phyloP scores from a whole-genome alignment of 2,888 invertebrate species.

The Diaphora mendica region DNA sequence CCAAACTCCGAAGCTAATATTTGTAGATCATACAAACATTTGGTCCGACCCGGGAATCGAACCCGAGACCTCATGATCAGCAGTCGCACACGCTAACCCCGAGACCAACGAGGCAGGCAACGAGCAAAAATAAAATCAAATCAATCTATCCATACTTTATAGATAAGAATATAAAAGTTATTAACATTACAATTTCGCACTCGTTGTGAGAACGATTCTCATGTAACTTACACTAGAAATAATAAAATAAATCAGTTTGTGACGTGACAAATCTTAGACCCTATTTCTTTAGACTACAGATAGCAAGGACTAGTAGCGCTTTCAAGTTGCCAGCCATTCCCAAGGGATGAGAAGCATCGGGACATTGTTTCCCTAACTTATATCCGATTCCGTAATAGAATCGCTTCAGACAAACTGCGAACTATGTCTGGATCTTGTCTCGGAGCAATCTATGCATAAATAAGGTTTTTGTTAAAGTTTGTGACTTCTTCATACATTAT shows the following conservation, averaged over 20 bases:
- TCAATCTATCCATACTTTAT: no score
- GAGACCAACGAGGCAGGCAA: no score
- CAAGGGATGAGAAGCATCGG: slow-evolving; percentile 44
- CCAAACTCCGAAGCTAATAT: no score
- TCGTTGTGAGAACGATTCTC: neutral
- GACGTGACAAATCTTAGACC: slow-evolving; percentile 12
- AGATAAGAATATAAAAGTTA: neutral
- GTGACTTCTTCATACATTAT: slow-evolving; percentile 19
- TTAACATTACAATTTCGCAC: neutral
- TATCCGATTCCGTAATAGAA: slow-evolving; percentile 69
- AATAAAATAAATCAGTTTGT: slow-evolving; percentile 1
- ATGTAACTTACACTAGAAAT: neutral
- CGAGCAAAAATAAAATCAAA: no score
- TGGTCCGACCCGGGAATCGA: no score
- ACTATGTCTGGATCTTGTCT: slow-evolving; percentile 28
- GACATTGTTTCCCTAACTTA: slow-evolving; percentile 65
- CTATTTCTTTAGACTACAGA: slow-evolving; percentile 34
- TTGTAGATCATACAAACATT: no score
- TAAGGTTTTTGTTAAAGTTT: slow-evolving; percentile 25
- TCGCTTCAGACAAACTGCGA: slow-evolving; percentile 49
- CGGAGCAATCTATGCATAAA: slow-evolving; percentile 38
- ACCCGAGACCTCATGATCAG: no score
- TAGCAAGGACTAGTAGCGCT: slow-evolving; percentile 59
- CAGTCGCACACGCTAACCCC: no score
- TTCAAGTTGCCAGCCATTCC: slow-evolving; percentile 51